phyloP scores from a whole-genome alignment of 2,888 invertebrate species.

The Bellardia pandia region DNA sequence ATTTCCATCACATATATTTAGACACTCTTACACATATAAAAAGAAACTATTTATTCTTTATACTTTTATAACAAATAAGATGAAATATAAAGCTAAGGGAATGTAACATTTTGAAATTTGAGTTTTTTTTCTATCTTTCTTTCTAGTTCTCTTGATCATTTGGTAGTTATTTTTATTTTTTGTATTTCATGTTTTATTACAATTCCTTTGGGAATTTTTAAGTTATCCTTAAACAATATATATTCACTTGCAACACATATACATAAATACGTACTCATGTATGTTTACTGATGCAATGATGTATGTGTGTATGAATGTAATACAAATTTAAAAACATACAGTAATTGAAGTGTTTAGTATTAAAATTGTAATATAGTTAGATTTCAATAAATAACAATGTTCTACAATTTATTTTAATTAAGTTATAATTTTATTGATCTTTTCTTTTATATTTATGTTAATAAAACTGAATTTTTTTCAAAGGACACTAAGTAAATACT shows the following conservation, averaged over 20 bases:
- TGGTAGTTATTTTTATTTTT: slow-evolving; percentile 31
- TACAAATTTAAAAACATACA: no score
- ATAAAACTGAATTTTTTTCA: neutral
- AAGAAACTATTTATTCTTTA: slow-evolving; percentile 30
- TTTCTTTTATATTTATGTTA: neutral
- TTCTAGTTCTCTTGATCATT: slow-evolving; percentile 28
- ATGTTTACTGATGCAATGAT: no score
- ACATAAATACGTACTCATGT: neutral
- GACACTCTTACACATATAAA: neutral
- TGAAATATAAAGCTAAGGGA: slow-evolving; percentile 30
- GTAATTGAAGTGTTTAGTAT: neutral
- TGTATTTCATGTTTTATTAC: slow-evolving; percentile 28
- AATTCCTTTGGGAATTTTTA: slow-evolving; percentile 62
- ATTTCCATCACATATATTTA: neutral
- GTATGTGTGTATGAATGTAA: no score
- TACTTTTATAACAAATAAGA: slow-evolving; percentile 36
- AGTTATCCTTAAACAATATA: slow-evolving; percentile 32
- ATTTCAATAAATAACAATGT: neutral
- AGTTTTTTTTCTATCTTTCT: slow-evolving; percentile 1
- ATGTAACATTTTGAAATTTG: slow-evolving; percentile 41
- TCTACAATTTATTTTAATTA: neutral
- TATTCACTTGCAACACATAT: no score
- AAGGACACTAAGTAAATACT: no score
- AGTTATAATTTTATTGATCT: neutral
- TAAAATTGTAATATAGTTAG: neutral